Conservation (phyloP, 1,140 invertebrate genomes). For the Octopus sinensis region DNA sequence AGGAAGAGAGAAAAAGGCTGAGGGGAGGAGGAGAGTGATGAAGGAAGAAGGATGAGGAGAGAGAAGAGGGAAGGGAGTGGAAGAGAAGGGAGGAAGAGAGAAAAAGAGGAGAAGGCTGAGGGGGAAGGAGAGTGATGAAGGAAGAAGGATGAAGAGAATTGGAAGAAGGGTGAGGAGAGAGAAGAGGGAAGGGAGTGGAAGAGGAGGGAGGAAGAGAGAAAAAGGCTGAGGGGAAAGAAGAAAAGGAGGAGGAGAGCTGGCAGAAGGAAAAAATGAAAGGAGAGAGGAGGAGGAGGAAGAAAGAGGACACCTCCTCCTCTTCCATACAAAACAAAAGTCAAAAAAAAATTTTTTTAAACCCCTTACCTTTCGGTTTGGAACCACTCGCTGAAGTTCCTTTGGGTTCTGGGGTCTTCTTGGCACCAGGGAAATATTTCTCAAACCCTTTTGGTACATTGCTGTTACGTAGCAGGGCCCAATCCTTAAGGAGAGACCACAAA, state of each 20-base stretch:
- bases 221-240: background rate
- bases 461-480: conserved; percentile 29
- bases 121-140: background rate
- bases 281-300: background rate
- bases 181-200: background rate
- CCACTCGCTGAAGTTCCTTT: conserved; percentile 22
- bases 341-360: background rate
- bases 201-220: background rate
- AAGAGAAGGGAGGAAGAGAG: background rate
- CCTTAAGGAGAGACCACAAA: conserved; percentile 27
- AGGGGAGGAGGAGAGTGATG: background rate
- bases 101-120: background rate
- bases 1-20: background rate
- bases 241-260: background rate
- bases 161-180: background rate
- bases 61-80: background rate
- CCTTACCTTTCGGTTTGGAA: conserved; percentile 19
- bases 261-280: background rate
- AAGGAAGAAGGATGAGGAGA: background rate
- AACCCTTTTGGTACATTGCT: conserved; percentile 74
- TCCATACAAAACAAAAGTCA: background rate
- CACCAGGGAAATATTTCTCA: conserved; percentile 78
- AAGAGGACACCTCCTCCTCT: background rate
- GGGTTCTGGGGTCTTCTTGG: conserved; percentile 33
- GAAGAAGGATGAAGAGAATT: background rate